A percentile compares a stretch with the other conserved stretches of the same genome.
Evolutionary conservation across 2,888 invertebrate genomes (phyloP).

Genomic region (Dorcus hopei): DNA sequence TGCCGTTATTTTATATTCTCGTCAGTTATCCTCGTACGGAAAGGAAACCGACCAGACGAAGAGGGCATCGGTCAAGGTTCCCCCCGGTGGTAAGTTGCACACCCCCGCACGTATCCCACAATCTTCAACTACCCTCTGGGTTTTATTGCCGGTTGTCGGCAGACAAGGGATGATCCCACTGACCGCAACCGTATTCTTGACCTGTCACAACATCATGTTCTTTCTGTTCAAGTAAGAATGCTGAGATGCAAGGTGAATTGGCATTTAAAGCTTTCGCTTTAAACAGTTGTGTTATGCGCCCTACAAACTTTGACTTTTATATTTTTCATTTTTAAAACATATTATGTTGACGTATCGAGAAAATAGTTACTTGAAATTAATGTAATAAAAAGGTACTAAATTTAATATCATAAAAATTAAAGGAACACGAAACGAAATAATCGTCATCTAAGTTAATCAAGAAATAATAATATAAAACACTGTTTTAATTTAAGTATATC

Average conservation of each 20-base stretch:
- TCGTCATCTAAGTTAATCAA: too few relatives aligned
- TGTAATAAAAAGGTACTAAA: too few relatives aligned
- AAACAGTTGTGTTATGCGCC: too few relatives aligned
- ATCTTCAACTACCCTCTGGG: conserved; percentile 9
- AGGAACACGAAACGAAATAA: too few relatives aligned
- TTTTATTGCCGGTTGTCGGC: conserved; percentile 7
- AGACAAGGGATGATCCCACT: conserved; percentile 21
- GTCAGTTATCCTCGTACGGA: not conserved
- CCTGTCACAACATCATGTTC: conserved; percentile 29
- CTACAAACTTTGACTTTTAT: too few relatives aligned
- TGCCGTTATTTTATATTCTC: too few relatives aligned
- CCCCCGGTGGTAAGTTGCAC: conserved; percentile 15
- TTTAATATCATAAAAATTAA: too few relatives aligned
- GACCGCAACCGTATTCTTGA: conserved; percentile 29
- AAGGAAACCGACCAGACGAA: conserved; percentile 31
- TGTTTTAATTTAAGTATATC: too few relatives aligned
- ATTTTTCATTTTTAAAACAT: too few relatives aligned
- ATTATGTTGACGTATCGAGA: too few relatives aligned
- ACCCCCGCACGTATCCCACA: conserved; percentile 20
- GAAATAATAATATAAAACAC: too few relatives aligned
- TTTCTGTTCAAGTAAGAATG: conserved; percentile 1
- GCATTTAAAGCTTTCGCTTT: not conserved
- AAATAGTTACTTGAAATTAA: too few relatives aligned
- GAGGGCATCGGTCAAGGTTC: conserved; percentile 34
- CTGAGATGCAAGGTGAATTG: not conserved